Conservation (phyloP, 2,888 invertebrate genomes). For the Leucoptera coffeella region DNA sequence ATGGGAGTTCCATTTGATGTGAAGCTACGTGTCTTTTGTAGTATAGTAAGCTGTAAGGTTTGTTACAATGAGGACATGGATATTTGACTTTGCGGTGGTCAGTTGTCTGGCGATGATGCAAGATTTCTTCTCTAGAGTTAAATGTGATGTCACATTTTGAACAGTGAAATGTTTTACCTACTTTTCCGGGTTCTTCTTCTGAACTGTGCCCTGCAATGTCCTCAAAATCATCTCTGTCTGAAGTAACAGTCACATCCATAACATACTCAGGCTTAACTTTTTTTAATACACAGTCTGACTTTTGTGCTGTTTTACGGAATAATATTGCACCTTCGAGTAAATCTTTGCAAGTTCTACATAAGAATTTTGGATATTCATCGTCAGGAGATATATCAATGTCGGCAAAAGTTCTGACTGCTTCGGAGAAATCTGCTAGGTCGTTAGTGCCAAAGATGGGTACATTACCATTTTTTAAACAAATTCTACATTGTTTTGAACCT, state of each 20-base stretch:
- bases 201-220: neutral
- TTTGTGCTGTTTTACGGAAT: conserved; percentile 28
- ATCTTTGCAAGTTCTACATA: conserved; percentile 23
- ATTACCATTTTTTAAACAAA: conserved; percentile 28
- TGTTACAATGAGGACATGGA: conserved; percentile 25
- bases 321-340: conserved; percentile 26
- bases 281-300: conserved; percentile 18
- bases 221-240: conserved; percentile 9
- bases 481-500: conserved; percentile 15
- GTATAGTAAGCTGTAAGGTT: conserved; percentile 20
- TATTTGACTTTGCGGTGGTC: conserved; percentile 26
- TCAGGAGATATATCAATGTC: conserved; percentile 17
- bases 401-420: conserved; percentile 16
- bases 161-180: conserved; percentile 13
- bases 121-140: conserved; percentile 18
- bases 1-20: conserved; percentile 16
- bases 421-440: conserved; percentile 13
- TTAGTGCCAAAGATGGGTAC: conserved; percentile 21
- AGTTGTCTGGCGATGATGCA: conserved; percentile 18
- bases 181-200: conserved; percentile 5
- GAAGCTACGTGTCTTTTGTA: conserved; percentile 22
- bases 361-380: conserved; percentile 24
- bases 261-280: conserved; percentile 9
- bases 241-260: neutral
- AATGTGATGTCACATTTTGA: conserved; percentile 23